phyloP scores from a whole-genome alignment of 2,888 invertebrate genomes.

The Dermolepida albohirtum region DNA sequence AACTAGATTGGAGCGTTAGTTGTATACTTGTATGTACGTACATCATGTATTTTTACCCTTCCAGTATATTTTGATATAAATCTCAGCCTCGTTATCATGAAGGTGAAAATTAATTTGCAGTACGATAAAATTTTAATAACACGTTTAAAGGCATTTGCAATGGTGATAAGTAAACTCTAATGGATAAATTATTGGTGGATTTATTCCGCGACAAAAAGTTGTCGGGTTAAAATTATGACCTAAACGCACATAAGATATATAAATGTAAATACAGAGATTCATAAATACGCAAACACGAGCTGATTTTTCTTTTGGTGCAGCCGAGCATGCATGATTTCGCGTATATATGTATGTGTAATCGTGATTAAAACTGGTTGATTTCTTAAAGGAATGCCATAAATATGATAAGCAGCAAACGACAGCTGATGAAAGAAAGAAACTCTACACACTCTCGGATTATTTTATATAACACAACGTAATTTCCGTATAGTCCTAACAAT shows the following conservation, averaged over 20 bases:
- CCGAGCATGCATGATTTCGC: conserved; percentile 9
- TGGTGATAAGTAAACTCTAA: conserved; percentile 24
- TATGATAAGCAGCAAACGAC: conserved; percentile 16
- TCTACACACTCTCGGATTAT: no score
- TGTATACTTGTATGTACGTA: not conserved
- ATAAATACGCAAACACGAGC: conserved; percentile 29
- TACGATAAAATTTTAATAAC: conserved; percentile 26
- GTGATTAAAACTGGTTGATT: conserved; percentile 31
- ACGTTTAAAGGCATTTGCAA: conserved; percentile 20
- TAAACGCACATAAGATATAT: conserved; percentile 6
- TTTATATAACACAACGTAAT: no score
- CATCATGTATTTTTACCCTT: not conserved
- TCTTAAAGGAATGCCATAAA: conserved; percentile 17
- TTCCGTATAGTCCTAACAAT: no score
- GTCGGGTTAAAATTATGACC: conserved; percentile 12
- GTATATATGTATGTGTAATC: conserved; percentile 22
- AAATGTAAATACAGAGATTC: conserved; percentile 22
- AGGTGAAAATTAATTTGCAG: conserved; percentile 18
- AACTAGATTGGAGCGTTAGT: not conserved
- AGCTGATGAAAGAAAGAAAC: not conserved
- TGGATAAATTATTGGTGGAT: conserved; percentile 22
- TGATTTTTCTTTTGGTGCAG: conserved; percentile 23
- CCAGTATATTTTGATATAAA: conserved; percentile 26
- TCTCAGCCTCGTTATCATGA: conserved; percentile 6
- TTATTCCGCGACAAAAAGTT: not conserved